Base-by-base conservation (phyloP, 2,888 invertebrate genomes). In the Ornithoptera priamus region DNA sequence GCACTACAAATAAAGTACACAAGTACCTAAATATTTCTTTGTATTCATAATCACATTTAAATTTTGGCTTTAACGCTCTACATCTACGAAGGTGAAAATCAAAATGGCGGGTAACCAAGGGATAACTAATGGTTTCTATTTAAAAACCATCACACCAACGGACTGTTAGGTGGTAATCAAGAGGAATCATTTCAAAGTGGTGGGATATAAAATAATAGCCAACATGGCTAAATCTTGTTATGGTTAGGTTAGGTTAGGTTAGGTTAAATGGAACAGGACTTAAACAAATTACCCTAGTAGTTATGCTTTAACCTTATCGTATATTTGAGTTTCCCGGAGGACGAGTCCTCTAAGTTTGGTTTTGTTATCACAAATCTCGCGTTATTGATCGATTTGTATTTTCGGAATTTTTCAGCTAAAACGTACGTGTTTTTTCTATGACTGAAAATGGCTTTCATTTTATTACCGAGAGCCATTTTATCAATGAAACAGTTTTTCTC, bases 401-500 rank as follows among this genome's bases (percentile, higher is more conserved):
- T 92, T 72, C 83, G 80, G 76, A 90, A 89, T 72, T 86, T 88
- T 75, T 92, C 91, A 62, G 85, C 83, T 74, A 90, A 83, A 67
- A 92, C 87, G 76, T 81, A 92, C 5, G 82, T 79, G 57, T 85
- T 87, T 78, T 87, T 90, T 73, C 90, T 85, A 70, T 90, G 84
- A 73, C 79, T 92, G 73, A 83, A 92, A 58, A 91, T 78, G 70
- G 92, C 92, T 77, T 82, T 86, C 6, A 80, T 84, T 78, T 91
- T 90, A 53, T 86, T 90, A 75, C 78, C 88, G 5, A 81, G 73
- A 46, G 88, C 89, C 93, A 93, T 93, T 81, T 87, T 88, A 74
- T 93, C 93, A 73, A 93, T 86, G 72, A 91, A 89, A 75, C 77
- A 75, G 77, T 86, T 88, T 82, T 89, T 92, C 72, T 91, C 91